Evolutionary conservation across 2,797 vertebrate genomes (phyloP).

Genomic region (Octomys mimax): DNA sequence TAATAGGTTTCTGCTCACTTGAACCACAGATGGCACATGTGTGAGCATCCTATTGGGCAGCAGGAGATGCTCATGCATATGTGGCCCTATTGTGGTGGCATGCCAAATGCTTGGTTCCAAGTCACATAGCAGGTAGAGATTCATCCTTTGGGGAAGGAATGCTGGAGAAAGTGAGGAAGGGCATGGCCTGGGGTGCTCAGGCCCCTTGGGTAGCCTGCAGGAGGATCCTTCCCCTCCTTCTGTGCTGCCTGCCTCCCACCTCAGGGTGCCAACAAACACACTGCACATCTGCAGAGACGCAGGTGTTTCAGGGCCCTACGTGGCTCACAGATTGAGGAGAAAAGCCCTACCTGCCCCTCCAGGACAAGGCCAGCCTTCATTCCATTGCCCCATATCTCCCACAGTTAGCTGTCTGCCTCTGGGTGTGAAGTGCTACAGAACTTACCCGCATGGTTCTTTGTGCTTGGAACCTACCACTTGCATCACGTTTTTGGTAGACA

Average conservation of each 20-base stretch:
- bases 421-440: too few relatives aligned
- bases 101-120: neutral
- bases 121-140: neutral
- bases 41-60: neutral
- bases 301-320: neutral
- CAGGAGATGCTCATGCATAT: neutral
- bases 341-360: neutral
- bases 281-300: rapidly evolving
- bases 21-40: neutral
- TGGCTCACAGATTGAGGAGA: neutral
- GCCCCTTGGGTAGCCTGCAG: neutral
- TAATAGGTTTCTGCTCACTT: neutral
- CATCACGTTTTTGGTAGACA: neutral
- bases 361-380: neutral
- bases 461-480: neutral
- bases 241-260: neutral
- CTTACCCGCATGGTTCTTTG: neutral
- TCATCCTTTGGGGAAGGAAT: neutral
- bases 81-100: neutral
- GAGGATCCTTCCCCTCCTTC: neutral
- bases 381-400: neutral
- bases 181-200: rapidly evolving
- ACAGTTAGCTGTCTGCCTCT: neutral
- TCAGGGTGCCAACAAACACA: rapidly evolving
- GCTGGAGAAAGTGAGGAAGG: neutral